Percentiles rank a stretch among this genome's conserved stretches.
These are phyloP conservation scores for Atherinomorus stipes DNA, from an alignment of 2,113 vertebrate genomes.

Conservation along the genomic window DNA sequence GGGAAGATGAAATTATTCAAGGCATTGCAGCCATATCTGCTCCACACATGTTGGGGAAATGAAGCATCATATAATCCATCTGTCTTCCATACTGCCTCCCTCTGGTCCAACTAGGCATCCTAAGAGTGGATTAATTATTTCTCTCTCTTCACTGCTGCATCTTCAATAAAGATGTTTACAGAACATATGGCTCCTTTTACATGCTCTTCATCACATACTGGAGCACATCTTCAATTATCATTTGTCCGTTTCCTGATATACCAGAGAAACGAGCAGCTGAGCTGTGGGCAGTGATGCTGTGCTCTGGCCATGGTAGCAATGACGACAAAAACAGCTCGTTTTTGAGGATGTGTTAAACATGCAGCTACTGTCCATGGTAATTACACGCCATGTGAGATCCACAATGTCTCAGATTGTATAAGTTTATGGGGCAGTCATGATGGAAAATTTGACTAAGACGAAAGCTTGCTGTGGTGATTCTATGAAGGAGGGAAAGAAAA, in stretches of 20 bases:
- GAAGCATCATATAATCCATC: constrained; percentile 48
- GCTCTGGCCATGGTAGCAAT: neutral
- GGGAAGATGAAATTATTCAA: constrained; percentile 19
- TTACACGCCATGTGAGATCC: too few species aligned
- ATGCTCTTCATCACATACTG: neutral
- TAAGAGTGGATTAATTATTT: constrained; percentile 30
- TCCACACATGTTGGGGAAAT: constrained; percentile 31
- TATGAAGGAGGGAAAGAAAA: too few species aligned
- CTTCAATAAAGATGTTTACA: constrained; percentile 17
- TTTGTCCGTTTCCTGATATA: neutral
- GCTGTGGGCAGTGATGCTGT: neutral
- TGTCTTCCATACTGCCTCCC: constrained; percentile 23
- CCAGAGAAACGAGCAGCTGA: neutral
- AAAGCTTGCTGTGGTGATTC: too few species aligned
- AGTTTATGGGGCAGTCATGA: too few species aligned
- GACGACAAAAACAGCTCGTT: too few species aligned
- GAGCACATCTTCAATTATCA: neutral
- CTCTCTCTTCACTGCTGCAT: constrained; percentile 4
- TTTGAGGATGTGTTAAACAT: too few species aligned
- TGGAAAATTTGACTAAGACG: too few species aligned
- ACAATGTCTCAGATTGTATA: too few species aligned
- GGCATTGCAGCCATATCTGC: constrained; percentile 9
- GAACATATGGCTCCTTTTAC: neutral
- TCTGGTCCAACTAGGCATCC: constrained; percentile 14
- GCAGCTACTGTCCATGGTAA: too few species aligned